phyloP scores from a whole-genome alignment of 2,888 invertebrate species.

The Tenthredo distinguenda region DNA sequence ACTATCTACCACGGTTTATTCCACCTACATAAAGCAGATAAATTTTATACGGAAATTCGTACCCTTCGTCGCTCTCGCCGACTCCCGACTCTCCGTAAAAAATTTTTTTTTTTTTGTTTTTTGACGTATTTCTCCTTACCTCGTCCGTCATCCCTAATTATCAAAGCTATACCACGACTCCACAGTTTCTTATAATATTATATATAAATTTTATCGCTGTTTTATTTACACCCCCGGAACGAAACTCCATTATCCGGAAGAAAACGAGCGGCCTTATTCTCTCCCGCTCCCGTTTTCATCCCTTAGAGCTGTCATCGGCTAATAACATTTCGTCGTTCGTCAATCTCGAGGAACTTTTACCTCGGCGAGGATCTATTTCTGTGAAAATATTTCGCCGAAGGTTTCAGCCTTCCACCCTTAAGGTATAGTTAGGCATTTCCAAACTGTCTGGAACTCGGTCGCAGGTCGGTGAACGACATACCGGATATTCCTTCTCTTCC shows the following conservation, averaged over 20 bases:
- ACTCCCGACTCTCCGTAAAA: background rate
- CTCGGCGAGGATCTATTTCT: background rate
- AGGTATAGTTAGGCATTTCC: background rate
- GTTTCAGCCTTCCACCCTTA: background rate
- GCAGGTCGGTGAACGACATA: background rate
- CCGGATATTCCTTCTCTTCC: background rate
- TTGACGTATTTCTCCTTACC: background rate
- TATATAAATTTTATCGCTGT: background rate
- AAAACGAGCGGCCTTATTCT: slow-evolving; percentile 7
- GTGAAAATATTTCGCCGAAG: background rate
- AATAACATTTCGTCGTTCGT: slow-evolving; percentile 5
- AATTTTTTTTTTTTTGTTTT: background rate
- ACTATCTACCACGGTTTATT: background rate
- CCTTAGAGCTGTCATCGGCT: background rate
- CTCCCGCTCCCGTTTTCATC: background rate
- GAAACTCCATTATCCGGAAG: slow-evolving; percentile 28
- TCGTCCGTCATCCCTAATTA: background rate
- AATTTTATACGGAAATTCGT: background rate
- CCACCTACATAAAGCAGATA: background rate
- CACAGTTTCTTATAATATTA: background rate
- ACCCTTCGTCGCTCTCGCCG: background rate
- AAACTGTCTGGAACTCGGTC: background rate
- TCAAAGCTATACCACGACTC: background rate
- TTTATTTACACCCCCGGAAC: background rate
- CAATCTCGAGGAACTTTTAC: background rate